Percentiles rank a stretch among this genome's conserved stretches.
Evolutionary conservation across 2,888 invertebrate genomes (phyloP).

Genomic region (Amphimallon solstitiale): DNA sequence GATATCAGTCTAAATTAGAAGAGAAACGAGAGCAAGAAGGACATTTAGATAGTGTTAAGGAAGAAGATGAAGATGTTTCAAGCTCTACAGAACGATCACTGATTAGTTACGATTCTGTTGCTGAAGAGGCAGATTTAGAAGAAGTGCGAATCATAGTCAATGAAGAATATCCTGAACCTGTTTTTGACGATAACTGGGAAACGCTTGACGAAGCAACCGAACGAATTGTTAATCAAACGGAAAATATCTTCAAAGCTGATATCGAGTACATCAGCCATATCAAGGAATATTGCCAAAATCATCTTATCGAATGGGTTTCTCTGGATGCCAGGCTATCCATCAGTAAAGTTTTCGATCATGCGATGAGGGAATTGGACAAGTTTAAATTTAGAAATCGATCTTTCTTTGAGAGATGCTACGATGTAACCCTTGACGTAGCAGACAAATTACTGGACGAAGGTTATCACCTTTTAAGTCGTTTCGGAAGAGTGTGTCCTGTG

Average conservation of each 20-base stretch:
- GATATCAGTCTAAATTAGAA: slow-evolving; percentile 51
- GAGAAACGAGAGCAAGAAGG: slow-evolving; percentile 34
- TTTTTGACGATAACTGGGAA: slow-evolving; percentile 65
- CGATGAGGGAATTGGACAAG: slow-evolving; percentile 53
- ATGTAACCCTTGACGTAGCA: slow-evolving; percentile 66
- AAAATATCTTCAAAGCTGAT: slow-evolving; percentile 63
- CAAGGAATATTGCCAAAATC: slow-evolving; percentile 59
- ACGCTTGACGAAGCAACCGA: slow-evolving; percentile 64
- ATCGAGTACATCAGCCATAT: slow-evolving; percentile 62
- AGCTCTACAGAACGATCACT: slow-evolving; percentile 46
- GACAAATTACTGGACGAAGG: slow-evolving; percentile 69
- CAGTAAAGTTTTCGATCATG: slow-evolving; percentile 52
- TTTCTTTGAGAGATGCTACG: slow-evolving; percentile 69
- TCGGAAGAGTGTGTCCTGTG: slow-evolving; percentile 74
- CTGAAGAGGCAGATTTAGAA: slow-evolving; percentile 65
- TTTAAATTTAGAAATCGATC: slow-evolving; percentile 65
- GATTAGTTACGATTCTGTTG: slow-evolving; percentile 62
- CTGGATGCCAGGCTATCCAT: slow-evolving; percentile 62
- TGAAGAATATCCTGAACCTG: slow-evolving; percentile 64
- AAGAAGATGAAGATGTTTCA: slow-evolving; percentile 38
- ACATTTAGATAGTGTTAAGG: slow-evolving; percentile 17
- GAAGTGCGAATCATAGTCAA: slow-evolving; percentile 59
- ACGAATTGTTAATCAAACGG: slow-evolving; percentile 63
- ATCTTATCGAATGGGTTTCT: slow-evolving; percentile 64
- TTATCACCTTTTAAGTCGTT: slow-evolving; percentile 71